These are phyloP conservation scores for Tursiops truncatus DNA, from an alignment of 2,113 vertebrate species.

Conservation along the genomic window DNA sequence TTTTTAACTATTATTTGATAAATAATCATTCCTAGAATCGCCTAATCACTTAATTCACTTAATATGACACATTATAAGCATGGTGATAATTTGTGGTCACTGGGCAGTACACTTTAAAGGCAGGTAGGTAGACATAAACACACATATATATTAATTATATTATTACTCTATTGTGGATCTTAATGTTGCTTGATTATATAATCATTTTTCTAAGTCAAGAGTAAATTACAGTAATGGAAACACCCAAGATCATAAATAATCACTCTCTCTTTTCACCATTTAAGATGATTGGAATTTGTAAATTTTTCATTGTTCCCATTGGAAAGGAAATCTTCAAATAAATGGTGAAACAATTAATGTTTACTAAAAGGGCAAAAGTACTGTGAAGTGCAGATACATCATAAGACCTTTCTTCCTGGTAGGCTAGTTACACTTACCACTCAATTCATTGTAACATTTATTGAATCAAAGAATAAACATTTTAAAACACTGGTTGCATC, in stretches of 20 bases:
- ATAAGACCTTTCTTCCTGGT: not conserved
- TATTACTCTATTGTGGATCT: not conserved
- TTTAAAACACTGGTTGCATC: not conserved
- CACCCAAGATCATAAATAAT: not conserved
- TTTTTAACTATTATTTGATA: not conserved
- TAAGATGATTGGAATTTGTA: not conserved
- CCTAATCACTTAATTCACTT: not conserved
- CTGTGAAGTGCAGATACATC: not conserved
- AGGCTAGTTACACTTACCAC: not conserved
- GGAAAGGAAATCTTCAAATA: not conserved
- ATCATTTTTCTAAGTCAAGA: conserved; percentile 45
- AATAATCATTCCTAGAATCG: not conserved
- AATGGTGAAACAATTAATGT: conserved; percentile 7
- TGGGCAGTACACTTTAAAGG: not conserved
- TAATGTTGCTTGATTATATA: conserved; percentile 1
- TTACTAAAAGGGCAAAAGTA: not conserved
- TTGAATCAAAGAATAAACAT: conserved; percentile 33
- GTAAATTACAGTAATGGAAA: conserved; percentile 24
- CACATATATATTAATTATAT: not conserved
- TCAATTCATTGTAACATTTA: not conserved
- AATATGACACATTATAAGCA: not conserved
- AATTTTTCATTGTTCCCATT: not conserved
- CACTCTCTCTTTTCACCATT: not conserved
- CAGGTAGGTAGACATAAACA: not conserved
- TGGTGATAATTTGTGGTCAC: not conserved